Base-by-base conservation (phyloP, 2,797 vertebrate species). In the Leuciscus waleckii region DNA sequence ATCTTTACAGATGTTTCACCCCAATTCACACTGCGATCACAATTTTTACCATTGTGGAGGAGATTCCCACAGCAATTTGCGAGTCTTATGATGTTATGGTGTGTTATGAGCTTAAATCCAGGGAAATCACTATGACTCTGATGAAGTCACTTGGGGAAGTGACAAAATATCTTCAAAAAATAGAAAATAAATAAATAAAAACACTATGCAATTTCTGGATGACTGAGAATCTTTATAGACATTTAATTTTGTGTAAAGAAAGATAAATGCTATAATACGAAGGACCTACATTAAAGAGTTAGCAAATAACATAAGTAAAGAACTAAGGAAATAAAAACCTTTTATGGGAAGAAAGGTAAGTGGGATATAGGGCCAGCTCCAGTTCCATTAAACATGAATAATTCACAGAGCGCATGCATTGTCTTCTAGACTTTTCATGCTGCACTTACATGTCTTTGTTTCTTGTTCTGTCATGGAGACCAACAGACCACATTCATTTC, bases 391-490 rank as follows among this genome's bases (percentile, higher is more conserved):
- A 29, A 13, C 67, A 74, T 80, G 41, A 85, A 85, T 85, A 85
- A 85, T 78, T 86, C 54, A 73, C 68, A 75, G 68, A 46, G 79
- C 81, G 86, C 87, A 90, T 70, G 89, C 89, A 87, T 86, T 89
- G 80, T 77, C 87, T 90, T 87, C 91, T 79, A 73, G 51, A 79
- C 89, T 14, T 70, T 70, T 79, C 37, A 71, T 71, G 90, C 91
- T 88, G 89, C 91, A 91, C 91, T 92, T 89, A 92, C 92, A 92
- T 63, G 80, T 94, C 93, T 91, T 91, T 93, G 94, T 92, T 94
- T 85, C 58, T 79, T 71, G 77, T 80, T 80, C 41, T 80, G 77
- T 79, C 77, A 65, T 65, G 54, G 29, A 73, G 61, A 76, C 71
- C 37, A 79, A 61, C 37, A 43, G 26, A 70, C 19, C 75, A 79